Evolutionary conservation across 2,113 vertebrate species (phyloP), one percentile per base, ranked within the genome.

Genomic region (Siniperca knerii): DNA sequence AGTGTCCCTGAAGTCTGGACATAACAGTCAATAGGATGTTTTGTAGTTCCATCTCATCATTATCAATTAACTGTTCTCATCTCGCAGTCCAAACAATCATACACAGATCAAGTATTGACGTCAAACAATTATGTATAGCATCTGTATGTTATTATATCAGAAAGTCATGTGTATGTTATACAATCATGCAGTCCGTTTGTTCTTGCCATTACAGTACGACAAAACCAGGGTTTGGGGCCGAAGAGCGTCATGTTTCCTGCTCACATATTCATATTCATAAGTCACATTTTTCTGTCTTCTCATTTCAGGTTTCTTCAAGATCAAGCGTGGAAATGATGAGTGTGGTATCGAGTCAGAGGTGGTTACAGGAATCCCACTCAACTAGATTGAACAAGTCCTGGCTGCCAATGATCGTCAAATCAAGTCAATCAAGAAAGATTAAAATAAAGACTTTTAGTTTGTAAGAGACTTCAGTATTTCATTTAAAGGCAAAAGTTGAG

Each of bases 291-390:
- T 57, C 7, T 62, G 18, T 75, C 12, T 58, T 50, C 13, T 82
- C 35, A 42, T 73, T 95, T 48, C 74, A 96, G 98, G 98, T 12
- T 98, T 95, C 92, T 98, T 98, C 92, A 98, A 97, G 90, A 97
- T 99, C 92, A 94, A 97, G 35, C 94, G 97, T 81, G 98, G 98
- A 69, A 76, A 94, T 13, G 93, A 99, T 78, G 97, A 99, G 91
- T 98, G 98, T 12, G 97, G 96, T 18, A 98, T 98, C 0, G 98
- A 99, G 83, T 97, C 96, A 0, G 97, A 97, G 85, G 73, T 99
- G 0, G 96, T 98, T n/a, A 93, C 97, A 0, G 98, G 98, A 58
- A 85, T 96, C n/a, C 98, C 98, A 21, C 76, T 35, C 84, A 94
- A 50, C 78, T 94, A 92, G 73, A 84, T 20, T 0, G 23, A 70